phyloP scores from a whole-genome alignment of 2,888 invertebrate genomes.

The Timema cristinae region DNA sequence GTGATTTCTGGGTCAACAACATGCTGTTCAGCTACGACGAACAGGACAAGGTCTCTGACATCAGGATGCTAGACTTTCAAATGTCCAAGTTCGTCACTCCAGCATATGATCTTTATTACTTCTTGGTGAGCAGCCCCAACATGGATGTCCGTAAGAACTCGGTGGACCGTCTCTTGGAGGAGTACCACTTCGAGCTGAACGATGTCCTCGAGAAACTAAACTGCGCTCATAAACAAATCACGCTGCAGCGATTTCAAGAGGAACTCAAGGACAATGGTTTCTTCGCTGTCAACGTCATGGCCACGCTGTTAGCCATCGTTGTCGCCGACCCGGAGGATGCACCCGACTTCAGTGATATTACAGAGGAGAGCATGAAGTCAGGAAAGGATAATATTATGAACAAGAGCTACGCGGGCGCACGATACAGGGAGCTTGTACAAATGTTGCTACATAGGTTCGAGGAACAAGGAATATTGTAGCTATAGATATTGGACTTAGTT shows the following conservation, averaged over 20 bases:
- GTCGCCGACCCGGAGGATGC: constrained; percentile 30
- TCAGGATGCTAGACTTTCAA: constrained; percentile 28
- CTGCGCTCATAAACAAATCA: background rate
- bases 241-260: background rate
- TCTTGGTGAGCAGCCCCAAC: constrained; percentile 24
- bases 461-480: too few species aligned
- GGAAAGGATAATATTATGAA: too few species aligned
- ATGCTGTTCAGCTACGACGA: constrained; percentile 14
- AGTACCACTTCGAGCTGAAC: constrained; percentile 12
- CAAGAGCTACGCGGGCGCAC: too few species aligned
- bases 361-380: too few species aligned
- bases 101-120: constrained; percentile 27
- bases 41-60: background rate
- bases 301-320: constrained; percentile 33
- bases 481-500: too few species aligned
- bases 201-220: background rate
- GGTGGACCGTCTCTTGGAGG: background rate
- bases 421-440: too few species aligned
- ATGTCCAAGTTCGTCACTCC: constrained; percentile 22
- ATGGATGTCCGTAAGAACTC: constrained; percentile 3
- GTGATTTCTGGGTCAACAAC: constrained; percentile 21
- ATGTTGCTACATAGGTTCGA: too few species aligned
- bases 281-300: constrained; percentile 29
- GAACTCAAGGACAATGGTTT: constrained; percentile 11
- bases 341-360: constrained; percentile 20